Evolutionary conservation across 1,140 invertebrate species (phyloP), one percentile per base, ranked within the genome.

Genomic region (Diabrotica virgifera): DNA sequence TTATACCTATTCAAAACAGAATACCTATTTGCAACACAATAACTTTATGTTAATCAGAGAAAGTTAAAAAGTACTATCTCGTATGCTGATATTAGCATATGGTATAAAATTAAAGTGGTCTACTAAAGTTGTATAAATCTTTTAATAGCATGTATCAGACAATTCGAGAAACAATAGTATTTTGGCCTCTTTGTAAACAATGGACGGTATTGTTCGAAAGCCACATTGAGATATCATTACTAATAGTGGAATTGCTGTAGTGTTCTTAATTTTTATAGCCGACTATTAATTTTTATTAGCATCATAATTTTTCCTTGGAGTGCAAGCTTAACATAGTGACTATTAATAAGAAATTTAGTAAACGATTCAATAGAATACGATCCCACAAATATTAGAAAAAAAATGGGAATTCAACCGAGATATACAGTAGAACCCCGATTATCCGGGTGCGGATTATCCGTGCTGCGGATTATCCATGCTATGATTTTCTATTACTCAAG

Each of bases 111-210:
- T 58, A 12, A 11, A 36, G 56, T 13, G 38, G 53, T 37, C 10
- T 37, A 58, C 38, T 58, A 11, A 11, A 58, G 6, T 58, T 40
- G 35, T 12, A 10, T 36, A 9, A 10, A 37, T 58, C 38, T 58
- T 36, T 13, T 37, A 12, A 37, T 40, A 36, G 13, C 56, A 58
- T 35, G 38, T 40, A 35, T 24, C 53, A 55, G 53, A 55, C n/a
- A 55, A 24, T 55, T 60, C 6, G 24, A 60, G 6, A 60, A 24
- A 60, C 59, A 60, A 60, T 60, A 61, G 9, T 13, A 61, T 50
- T 61, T 52, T 61, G 59, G 14, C 59, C 59, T 61, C 59, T 36
- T 61, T 61, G 51, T 51, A 12, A 61, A 61, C 59, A 61, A 61
- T 61, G 52, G 59, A 37, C 3, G 46, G 9, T 14, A 13, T 0